phyloP scores from a whole-genome alignment of 1,140 invertebrate genomes.

The Cherax destructor region DNA sequence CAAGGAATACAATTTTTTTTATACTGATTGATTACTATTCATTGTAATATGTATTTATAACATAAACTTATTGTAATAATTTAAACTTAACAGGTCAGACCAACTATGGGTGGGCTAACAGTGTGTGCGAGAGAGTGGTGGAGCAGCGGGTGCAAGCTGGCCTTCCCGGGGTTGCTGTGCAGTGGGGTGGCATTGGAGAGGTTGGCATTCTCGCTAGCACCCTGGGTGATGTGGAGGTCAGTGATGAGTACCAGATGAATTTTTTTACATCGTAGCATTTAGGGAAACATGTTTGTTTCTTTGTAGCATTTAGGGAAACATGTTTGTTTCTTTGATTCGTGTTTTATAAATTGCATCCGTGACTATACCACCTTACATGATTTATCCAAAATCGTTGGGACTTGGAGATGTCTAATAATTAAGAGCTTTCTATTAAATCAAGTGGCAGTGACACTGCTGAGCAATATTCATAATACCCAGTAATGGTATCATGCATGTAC shows the following conservation, averaged over 20 bases:
- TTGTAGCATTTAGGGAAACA: too few species aligned
- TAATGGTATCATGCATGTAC: too few species aligned
- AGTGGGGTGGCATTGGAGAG: conserved; percentile 98
- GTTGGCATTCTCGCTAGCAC: conserved; percentile 93
- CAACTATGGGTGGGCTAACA: conserved; percentile 97
- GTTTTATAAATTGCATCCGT: too few species aligned
- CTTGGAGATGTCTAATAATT: too few species aligned
- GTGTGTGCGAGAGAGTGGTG: conserved; percentile 95
- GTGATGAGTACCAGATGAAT: conserved; percentile 72
- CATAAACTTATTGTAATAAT: neutral
- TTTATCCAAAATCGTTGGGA: too few species aligned
- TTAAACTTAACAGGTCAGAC: conserved; percentile 83
- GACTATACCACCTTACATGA: too few species aligned
- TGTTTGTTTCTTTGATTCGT: too few species aligned
- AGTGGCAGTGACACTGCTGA: too few species aligned
- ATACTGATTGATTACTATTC: neutral
- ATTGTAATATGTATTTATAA: neutral
- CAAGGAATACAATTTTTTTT: neutral
- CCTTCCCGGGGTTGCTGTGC: conserved; percentile 90
- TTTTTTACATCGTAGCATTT: neutral
- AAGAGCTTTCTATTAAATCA: too few species aligned
- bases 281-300: too few species aligned
- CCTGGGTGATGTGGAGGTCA: conserved; percentile 88
- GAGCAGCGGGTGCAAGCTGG: conserved; percentile 87
- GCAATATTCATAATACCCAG: too few species aligned